These are phyloP conservation scores for Thymelicus lineola DNA, from an alignment of 2,888 invertebrate species.

Conservation along the genomic window DNA sequence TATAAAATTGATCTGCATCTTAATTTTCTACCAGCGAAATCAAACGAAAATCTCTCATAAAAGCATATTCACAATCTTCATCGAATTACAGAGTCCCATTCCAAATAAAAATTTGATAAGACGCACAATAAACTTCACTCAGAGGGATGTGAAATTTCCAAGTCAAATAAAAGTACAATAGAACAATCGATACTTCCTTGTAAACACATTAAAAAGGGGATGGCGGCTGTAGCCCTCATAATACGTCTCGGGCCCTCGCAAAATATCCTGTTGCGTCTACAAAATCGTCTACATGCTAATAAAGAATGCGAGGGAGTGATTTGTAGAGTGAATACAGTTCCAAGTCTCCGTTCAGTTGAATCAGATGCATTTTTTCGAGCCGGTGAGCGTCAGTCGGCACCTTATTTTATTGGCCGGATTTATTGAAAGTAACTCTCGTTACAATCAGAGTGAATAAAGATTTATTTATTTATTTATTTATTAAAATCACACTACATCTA, in stretches of 20 bases:
- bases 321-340: conserved; percentile 62
- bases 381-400: conserved; percentile 6
- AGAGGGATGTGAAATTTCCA: conserved; percentile 72
- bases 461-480: too few relatives aligned
- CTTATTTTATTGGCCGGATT: conserved; percentile 14
- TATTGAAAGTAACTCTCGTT: neutral
- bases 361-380: conserved; percentile 31
- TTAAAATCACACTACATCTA: too few relatives aligned
- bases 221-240: conserved; percentile 54
- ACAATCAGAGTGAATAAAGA: neutral
- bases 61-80: conserved; percentile 29
- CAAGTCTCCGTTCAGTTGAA: conserved; percentile 47
- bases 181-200: conserved; percentile 83
- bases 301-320: conserved; percentile 76
- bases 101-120: conserved; percentile 50
- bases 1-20: neutral
- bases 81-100: conserved; percentile 37
- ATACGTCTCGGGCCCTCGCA: conserved; percentile 72
- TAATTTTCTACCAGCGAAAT: conserved; percentile 14
- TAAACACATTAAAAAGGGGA: conserved; percentile 83
- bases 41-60: conserved; percentile 26
- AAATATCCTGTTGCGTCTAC: conserved; percentile 81
- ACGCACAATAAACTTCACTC: conserved; percentile 62
- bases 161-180: conserved; percentile 82
- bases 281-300: conserved; percentile 75